These are phyloP conservation scores for Sebastes iracundus DNA, from an alignment of 2,797 vertebrate genomes.

Conservation along the genomic window DNA sequence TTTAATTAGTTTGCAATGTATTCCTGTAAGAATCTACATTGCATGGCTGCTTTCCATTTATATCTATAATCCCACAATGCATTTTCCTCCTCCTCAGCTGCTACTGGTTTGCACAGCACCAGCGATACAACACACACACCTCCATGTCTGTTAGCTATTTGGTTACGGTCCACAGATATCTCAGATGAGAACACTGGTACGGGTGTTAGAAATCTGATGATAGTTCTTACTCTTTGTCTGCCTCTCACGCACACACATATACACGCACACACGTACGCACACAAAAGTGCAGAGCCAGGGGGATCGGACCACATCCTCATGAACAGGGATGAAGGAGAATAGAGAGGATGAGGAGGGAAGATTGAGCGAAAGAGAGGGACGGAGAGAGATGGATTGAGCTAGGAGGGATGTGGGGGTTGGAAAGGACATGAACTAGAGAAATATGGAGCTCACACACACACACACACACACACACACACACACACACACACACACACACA, in stretches of 20 bases:
- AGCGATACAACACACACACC: not conserved
- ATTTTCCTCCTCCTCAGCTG: not conserved
- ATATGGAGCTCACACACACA: not conserved
- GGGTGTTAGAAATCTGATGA: conserved; percentile 32
- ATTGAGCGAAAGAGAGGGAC: conserved; percentile 11
- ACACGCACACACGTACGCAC: not conserved
- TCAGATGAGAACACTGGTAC: conserved; percentile 35
- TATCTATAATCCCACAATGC: not conserved
- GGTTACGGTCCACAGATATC: conserved; percentile 8
- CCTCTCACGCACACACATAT: not conserved
- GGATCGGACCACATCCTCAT: conserved; percentile 23
- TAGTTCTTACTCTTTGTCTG: conserved; percentile 19
- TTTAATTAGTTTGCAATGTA: conserved; percentile 21
- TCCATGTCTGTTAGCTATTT: not conserved
- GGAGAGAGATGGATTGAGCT: conserved; percentile 39
- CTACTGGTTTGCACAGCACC: conserved; percentile 19
- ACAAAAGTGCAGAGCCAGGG: not conserved
- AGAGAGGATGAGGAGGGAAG: conserved; percentile 14
- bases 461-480: not conserved
- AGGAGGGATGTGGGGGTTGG: conserved; percentile 20
- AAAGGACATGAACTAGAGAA: conserved; percentile 8
- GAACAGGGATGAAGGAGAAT: conserved; percentile 9
- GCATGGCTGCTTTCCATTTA: conserved; percentile 4
- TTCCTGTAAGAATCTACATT: conserved; percentile 9
- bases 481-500: not conserved